Evolutionary conservation across 2,113 vertebrate genomes (phyloP).

Genomic region (Eurypyga helias): DNA sequence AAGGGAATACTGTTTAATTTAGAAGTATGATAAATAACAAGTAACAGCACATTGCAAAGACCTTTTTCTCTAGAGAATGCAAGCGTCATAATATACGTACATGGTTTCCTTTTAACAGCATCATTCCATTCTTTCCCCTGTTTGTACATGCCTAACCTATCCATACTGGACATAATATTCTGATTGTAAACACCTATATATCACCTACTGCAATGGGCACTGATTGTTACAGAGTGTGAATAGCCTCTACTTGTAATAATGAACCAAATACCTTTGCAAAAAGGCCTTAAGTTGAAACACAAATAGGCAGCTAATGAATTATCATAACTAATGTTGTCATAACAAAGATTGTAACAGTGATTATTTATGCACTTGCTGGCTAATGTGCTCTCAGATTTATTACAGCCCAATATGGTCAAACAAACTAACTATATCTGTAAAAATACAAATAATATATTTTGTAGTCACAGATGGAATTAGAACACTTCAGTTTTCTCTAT

Average conservation of each 20-base stretch:
- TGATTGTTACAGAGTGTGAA: not conserved
- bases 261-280: not conserved
- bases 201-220: not conserved
- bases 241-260: not conserved
- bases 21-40: not conserved
- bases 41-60: not conserved
- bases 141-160: not conserved
- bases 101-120: not conserved
- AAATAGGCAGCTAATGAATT: slow-evolving; percentile 43
- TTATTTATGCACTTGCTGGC: slow-evolving; percentile 27
- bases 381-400: slow-evolving; percentile 46
- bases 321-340: slow-evolving; percentile 56
- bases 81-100: not conserved
- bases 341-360: slow-evolving; percentile 32
- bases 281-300: not conserved
- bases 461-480: not conserved
- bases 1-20: not conserved
- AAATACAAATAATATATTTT: slow-evolving; percentile 16
- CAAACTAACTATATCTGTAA: slow-evolving; percentile 1
- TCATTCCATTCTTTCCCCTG: not conserved
- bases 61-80: not conserved
- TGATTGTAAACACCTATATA: slow-evolving; percentile 14
- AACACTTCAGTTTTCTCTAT: not conserved
- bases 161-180: not conserved
- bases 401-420: slow-evolving; percentile 23